These are phyloP conservation scores for Nymphalis polychloros DNA, from an alignment of 2,888 invertebrate species.

Conservation along the genomic window DNA sequence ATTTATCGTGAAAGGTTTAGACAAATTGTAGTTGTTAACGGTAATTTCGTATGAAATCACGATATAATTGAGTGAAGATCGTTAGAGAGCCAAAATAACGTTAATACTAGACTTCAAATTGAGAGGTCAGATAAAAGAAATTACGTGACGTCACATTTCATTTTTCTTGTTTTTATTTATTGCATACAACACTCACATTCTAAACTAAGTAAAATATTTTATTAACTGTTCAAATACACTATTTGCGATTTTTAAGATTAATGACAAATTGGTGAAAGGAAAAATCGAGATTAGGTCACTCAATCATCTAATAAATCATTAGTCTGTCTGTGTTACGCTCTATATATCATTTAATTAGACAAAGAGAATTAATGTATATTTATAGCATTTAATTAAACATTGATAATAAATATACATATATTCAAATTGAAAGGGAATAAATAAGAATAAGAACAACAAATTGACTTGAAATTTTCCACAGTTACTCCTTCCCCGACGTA, in stretches of 20 bases:
- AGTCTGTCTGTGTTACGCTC: neutral
- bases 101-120: conserved; percentile 14
- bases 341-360: neutral
- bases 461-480: no score
- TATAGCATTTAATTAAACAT: no score
- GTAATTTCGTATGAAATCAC: conserved; percentile 20
- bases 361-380: no score
- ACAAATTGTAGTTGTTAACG: conserved; percentile 23
- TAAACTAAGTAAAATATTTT: no score
- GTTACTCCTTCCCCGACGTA: no score
- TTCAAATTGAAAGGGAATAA: no score
- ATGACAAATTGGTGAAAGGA: no score
- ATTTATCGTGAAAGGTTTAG: conserved; percentile 15
- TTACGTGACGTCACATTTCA: neutral
- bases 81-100: conserved; percentile 16
- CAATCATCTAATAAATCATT: neutral
- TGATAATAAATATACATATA: no score
- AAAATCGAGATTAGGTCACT: no score
- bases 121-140: conserved; percentile 16
- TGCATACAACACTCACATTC: neutral
- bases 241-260: no score
- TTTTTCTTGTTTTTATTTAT: neutral
- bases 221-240: no score
- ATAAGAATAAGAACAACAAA: no score
- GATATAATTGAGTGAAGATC: conserved; percentile 22